These are phyloP conservation scores for Caenorhabditis imperialis DNA, from an alignment of 2,888 invertebrate genomes.

Conservation along the genomic window DNA sequence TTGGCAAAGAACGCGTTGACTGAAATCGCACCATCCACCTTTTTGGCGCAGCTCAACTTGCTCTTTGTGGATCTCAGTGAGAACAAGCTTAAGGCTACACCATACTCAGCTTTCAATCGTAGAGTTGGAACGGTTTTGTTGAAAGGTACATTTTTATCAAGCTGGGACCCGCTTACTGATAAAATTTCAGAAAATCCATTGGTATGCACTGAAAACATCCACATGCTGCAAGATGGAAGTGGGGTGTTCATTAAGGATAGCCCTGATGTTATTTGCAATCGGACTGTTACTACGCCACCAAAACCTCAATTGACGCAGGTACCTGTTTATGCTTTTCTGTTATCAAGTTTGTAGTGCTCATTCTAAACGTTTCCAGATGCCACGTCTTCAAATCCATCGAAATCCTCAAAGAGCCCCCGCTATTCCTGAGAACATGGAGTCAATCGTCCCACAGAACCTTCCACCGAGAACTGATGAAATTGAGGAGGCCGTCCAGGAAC, in stretches of 20 bases:
- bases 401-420: conserved; percentile 3
- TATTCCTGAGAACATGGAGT: no score
- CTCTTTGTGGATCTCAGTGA: conserved; percentile 75
- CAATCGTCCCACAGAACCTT: not conserved
- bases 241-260: conserved; percentile 73
- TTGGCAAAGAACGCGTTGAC: conserved; percentile 73
- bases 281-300: conserved; percentile 66
- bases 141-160: conserved; percentile 73
- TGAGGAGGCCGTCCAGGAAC: no score
- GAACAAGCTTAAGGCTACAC: conserved; percentile 74
- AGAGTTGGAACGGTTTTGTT: conserved; percentile 76
- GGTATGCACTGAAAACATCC: conserved; percentile 77
- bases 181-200: conserved; percentile 75
- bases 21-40: conserved; percentile 73
- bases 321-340: no score
- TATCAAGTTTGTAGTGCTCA: no score
- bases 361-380: conserved; percentile 26
- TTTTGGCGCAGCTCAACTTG: conserved; percentile 76
- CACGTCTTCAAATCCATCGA: conserved; percentile 18
- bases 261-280: conserved; percentile 70
- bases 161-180: no score
- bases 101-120: conserved; percentile 77
- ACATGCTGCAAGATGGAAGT: conserved; percentile 77
- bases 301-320: conserved; percentile 33
- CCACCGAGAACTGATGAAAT: no score